These are phyloP conservation scores for Drosophila novamexicana DNA, from an alignment of 1,140 invertebrate species.

Conservation along the genomic window DNA sequence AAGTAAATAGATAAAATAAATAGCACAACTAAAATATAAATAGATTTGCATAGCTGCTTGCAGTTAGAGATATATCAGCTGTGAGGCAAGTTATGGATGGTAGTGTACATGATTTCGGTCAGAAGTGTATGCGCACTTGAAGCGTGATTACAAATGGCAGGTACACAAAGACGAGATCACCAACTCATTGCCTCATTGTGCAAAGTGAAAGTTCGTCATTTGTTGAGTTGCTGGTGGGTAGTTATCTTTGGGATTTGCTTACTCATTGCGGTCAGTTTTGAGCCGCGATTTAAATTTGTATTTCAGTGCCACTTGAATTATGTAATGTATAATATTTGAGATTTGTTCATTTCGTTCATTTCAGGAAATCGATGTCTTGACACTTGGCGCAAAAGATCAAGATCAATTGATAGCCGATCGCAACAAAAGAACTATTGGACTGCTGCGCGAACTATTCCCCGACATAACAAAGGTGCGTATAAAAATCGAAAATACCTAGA, in stretches of 20 bases:
- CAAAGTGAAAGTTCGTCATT: constrained; percentile 73
- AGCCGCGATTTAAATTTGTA: constrained; percentile 33
- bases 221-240: constrained; percentile 30
- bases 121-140: constrained; percentile 47
- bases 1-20: neutral
- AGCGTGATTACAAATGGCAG: constrained; percentile 56
- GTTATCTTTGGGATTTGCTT: constrained; percentile 20
- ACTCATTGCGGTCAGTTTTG: constrained; percentile 12
- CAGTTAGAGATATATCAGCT: neutral
- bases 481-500: neutral
- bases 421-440: constrained; percentile 90
- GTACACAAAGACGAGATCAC: constrained; percentile 3
- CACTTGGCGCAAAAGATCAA: constrained; percentile 85
- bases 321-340: constrained; percentile 5
- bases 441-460: constrained; percentile 90
- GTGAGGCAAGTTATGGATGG: neutral
- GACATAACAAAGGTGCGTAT: constrained; percentile 88
- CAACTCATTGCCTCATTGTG: constrained; percentile 53
- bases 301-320: constrained; percentile 22
- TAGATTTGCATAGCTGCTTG: neutral
- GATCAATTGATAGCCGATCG: constrained; percentile 87
- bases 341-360: constrained; percentile 49
- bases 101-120: neutral
- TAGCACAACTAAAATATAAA: neutral
- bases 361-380: constrained; percentile 86